Conservation (phyloP, 2,888 invertebrate species). For the Monochamus alternatus region DNA sequence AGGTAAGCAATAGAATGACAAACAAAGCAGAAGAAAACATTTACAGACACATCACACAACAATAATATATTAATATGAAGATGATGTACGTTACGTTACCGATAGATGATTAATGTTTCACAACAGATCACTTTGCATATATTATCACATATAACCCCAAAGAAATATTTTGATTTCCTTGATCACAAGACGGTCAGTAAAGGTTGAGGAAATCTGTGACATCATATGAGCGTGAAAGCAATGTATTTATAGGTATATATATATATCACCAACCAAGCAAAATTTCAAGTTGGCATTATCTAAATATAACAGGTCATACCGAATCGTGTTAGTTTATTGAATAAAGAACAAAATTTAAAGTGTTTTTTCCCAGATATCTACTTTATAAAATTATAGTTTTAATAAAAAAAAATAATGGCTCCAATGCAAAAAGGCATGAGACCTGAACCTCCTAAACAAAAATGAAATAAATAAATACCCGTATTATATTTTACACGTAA, state of each 20-base stretch:
- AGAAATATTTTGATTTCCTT: neutral
- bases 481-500: conserved; percentile 34
- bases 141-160: conserved; percentile 10
- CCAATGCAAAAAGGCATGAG: conserved; percentile 33
- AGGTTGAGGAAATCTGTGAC: neutral
- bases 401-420: conserved; percentile 33
- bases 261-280: conserved; percentile 32
- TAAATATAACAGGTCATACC: conserved; percentile 55
- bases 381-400: conserved; percentile 2
- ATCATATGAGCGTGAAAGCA: neutral
- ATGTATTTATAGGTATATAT: neutral
- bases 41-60: conserved; percentile 35
- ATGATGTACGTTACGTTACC: conserved; percentile 24
- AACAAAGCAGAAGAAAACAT: conserved; percentile 40
- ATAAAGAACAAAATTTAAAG: conserved; percentile 46
- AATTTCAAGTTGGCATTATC: conserved; percentile 60
- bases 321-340: conserved; percentile 19
- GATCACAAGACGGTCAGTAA: neutral
- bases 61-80: conserved; percentile 26
- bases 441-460: conserved; percentile 29
- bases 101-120: conserved; percentile 19
- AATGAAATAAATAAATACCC: conserved; percentile 48
- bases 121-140: conserved; percentile 6
- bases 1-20: conserved; percentile 24
- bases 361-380: neutral